These are phyloP conservation scores for Halyomorpha halys DNA, from an alignment of 1,140 invertebrate species.

Conservation along the genomic window DNA sequence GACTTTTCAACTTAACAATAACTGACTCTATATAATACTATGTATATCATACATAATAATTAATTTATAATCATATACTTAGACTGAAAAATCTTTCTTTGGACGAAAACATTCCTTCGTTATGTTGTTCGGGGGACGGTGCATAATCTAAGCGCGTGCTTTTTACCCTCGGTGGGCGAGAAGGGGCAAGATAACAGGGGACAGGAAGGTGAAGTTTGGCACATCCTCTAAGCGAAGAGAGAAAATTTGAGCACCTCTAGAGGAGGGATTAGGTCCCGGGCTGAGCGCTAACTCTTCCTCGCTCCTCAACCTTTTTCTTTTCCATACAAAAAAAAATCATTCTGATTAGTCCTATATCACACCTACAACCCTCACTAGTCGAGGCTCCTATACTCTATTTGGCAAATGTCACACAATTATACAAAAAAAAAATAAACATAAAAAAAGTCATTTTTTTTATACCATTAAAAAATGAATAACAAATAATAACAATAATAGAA, in stretches of 20 bases:
- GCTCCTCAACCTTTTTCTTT: background rate
- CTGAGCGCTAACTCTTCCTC: slow-evolving; percentile 3
- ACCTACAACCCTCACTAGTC: slow-evolving; percentile 18
- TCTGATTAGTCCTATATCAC: slow-evolving; percentile 19
- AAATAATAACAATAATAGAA: slow-evolving; percentile 3
- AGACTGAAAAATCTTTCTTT: slow-evolving; percentile 10
- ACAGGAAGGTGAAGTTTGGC: slow-evolving; percentile 14
- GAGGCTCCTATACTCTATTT: slow-evolving; percentile 16
- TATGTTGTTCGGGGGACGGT: slow-evolving; percentile 25
- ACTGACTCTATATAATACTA: too few species aligned
- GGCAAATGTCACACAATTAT: slow-evolving; percentile 13
- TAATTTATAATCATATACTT: slow-evolving; percentile 11
- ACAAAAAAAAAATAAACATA: slow-evolving; percentile 8
- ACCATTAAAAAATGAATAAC: background rate
- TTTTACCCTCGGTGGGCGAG: background rate
- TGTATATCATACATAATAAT: slow-evolving; percentile 17
- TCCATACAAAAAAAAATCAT: slow-evolving; percentile 14
- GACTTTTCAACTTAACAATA: slow-evolving; percentile 5
- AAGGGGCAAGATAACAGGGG: background rate
- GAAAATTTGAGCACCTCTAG: slow-evolving; percentile 17
- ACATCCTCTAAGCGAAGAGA: slow-evolving; percentile 18
- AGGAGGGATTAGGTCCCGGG: slow-evolving; percentile 11
- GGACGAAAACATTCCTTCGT: slow-evolving; percentile 17
- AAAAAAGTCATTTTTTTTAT: slow-evolving; percentile 7
- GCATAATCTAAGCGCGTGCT: slow-evolving; percentile 21